Evolutionary conservation across 2,113 vertebrate genomes (phyloP).

Genomic region (Paradoxurus hermaphroditus): DNA sequence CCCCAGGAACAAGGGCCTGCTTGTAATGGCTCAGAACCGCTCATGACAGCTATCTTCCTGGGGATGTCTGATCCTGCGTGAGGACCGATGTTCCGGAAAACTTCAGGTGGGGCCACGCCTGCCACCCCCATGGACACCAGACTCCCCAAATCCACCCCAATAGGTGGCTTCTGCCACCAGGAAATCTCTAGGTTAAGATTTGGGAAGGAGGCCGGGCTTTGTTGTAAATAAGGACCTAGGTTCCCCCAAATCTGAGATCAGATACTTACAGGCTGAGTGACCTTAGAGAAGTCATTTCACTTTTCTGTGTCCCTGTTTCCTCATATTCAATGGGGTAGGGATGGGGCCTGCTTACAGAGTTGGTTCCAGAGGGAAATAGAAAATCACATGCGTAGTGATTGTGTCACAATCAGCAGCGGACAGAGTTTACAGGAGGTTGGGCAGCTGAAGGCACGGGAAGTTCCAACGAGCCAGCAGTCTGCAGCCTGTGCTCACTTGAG

Average conservation of each 20-base stretch:
- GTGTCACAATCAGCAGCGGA: rapidly evolving
- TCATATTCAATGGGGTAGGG: background rate
- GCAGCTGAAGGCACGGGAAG: background rate
- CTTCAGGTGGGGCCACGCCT: background rate
- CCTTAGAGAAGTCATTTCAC: background rate
- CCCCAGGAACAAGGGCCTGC: background rate
- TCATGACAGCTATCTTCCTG: background rate
- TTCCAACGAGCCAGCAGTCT: background rate
- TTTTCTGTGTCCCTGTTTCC: background rate
- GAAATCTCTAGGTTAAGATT: background rate
- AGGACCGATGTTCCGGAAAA: background rate
- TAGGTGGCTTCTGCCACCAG: background rate
- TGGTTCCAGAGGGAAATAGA: background rate
- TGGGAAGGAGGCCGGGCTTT: background rate
- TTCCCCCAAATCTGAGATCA: background rate
- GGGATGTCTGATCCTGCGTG: background rate
- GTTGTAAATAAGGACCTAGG: background rate
- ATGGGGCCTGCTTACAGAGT: background rate
- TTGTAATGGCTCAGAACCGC: background rate
- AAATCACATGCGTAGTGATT: rapidly evolving
- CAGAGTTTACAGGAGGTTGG: too few species aligned
- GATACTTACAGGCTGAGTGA: background rate
- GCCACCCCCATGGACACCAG: background rate
- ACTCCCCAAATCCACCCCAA: background rate
- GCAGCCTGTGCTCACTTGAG: conserved; percentile 72